Percentiles rank a stretch among this genome's conserved stretches.
phyloP scores from a whole-genome alignment of 2,888 invertebrate genomes.

The Aporophyla lueneburgensis region DNA sequence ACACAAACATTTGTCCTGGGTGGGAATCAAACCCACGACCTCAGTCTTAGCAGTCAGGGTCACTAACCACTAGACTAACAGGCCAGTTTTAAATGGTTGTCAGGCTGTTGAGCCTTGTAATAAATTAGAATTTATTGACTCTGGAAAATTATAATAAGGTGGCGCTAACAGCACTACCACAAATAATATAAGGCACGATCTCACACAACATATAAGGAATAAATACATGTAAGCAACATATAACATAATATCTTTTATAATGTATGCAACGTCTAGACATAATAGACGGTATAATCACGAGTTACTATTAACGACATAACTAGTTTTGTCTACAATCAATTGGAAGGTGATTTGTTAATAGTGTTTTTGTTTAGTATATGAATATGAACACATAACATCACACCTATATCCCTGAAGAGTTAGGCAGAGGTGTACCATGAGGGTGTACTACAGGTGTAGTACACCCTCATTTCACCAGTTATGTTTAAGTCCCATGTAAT shows the following conservation, averaged over 20 bases:
- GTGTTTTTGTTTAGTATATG: neutral
- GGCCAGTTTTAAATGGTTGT: neutral
- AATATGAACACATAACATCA: neutral
- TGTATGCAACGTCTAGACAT: constrained; percentile 55
- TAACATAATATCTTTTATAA: constrained; percentile 21
- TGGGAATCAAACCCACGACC: too few species aligned
- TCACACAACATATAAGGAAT: constrained; percentile 22
- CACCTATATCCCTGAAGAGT: neutral
- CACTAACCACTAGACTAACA: too few species aligned
- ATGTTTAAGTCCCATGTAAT: neutral
- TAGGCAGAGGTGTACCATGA: neutral
- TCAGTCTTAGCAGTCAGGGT: too few species aligned
- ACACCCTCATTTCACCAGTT: too few species aligned
- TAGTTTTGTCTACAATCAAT: constrained; percentile 39
- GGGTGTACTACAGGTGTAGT: too few species aligned
- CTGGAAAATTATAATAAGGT: neutral
- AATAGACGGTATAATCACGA: constrained; percentile 35
- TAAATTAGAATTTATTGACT: neutral
- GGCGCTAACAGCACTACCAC: neutral
- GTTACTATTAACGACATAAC: constrained; percentile 18
- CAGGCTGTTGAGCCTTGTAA: neutral
- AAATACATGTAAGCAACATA: constrained; percentile 22
- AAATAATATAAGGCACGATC: neutral
- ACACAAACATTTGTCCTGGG: too few species aligned
- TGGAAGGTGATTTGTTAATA: constrained; percentile 42